Conservation (phyloP, 1,140 invertebrate genomes). For the Chionoecetes opilio region DNA sequence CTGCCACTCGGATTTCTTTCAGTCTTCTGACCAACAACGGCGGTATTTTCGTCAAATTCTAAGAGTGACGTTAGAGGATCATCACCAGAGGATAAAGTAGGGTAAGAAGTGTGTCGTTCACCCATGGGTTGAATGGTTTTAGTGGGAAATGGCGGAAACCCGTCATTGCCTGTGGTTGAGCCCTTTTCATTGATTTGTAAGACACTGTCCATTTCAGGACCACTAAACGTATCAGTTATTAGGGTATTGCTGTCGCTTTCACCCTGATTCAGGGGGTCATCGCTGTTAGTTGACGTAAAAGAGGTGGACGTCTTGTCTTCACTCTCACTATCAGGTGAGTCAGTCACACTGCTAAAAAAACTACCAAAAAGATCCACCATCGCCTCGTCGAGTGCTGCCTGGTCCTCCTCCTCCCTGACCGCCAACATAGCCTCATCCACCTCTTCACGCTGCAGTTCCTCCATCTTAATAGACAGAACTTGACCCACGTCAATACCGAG, state of each 20-base stretch:
- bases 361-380: slow-evolving; percentile 49
- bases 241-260: neutral
- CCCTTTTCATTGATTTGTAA: neutral
- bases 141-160: neutral
- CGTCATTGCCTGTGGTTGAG: neutral
- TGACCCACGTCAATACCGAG: neutral
- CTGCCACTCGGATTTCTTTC: neutral
- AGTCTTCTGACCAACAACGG: no score
- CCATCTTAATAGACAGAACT: neutral
- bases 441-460: slow-evolving; percentile 35
- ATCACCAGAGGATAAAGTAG: neutral
- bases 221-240: no score
- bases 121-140: neutral
- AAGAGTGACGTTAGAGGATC: neutral
- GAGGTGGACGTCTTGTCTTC: no score
- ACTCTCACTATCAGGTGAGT: neutral
- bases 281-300: neutral
- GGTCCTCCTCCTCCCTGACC: slow-evolving; percentile 47
- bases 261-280: neutral
- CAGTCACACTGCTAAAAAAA: slow-evolving; percentile 13
- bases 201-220: neutral
- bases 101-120: neutral
- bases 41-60: neutral
- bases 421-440: neutral
- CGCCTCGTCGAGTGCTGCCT: slow-evolving; percentile 37